These are phyloP conservation scores for Podarcis raffonei DNA, from an alignment of 2,113 vertebrate genomes.

Conservation along the genomic window DNA sequence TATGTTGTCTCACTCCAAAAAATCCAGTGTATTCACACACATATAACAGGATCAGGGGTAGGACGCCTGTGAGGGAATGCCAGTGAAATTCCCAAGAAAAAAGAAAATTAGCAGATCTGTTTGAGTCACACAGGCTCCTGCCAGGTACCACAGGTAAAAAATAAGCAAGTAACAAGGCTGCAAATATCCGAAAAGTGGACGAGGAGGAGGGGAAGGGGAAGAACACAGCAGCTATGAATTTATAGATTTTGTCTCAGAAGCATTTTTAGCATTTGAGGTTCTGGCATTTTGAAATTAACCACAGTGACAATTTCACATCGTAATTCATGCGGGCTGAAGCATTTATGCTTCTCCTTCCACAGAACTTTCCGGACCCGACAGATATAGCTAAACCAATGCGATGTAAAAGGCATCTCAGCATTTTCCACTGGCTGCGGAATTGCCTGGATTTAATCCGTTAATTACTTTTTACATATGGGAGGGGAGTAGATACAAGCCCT, in stretches of 20 bases:
- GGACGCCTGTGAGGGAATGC: not conserved
- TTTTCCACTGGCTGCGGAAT: not conserved
- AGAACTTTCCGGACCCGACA: not conserved
- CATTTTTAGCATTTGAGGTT: constrained; percentile 16
- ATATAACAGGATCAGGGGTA: not conserved
- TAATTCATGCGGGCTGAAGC: not conserved
- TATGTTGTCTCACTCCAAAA: not conserved
- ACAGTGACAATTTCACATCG: constrained; percentile 42
- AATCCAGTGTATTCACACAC: not conserved
- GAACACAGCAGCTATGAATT: not conserved
- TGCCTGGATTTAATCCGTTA: constrained; percentile 1
- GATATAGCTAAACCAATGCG: not conserved
- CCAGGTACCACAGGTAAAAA: not conserved
- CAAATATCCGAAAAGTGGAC: not conserved
- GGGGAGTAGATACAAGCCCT: not conserved
- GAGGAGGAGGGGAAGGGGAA: not conserved
- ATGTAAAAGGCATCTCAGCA: constrained; percentile 8
- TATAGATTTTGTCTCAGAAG: not conserved
- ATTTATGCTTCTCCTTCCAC: not conserved
- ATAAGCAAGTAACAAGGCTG: not conserved
- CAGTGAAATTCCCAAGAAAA: not conserved
- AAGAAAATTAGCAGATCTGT: not conserved
- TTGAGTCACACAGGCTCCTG: not conserved
- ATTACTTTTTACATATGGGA: constrained; percentile 1
- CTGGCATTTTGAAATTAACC: constrained; percentile 30